Percentiles rank a stretch among this genome's conserved stretches.
These are phyloP conservation scores for Thinocorus orbignyianus DNA, from an alignment of 2,113 vertebrate genomes.

Conservation along the genomic window DNA sequence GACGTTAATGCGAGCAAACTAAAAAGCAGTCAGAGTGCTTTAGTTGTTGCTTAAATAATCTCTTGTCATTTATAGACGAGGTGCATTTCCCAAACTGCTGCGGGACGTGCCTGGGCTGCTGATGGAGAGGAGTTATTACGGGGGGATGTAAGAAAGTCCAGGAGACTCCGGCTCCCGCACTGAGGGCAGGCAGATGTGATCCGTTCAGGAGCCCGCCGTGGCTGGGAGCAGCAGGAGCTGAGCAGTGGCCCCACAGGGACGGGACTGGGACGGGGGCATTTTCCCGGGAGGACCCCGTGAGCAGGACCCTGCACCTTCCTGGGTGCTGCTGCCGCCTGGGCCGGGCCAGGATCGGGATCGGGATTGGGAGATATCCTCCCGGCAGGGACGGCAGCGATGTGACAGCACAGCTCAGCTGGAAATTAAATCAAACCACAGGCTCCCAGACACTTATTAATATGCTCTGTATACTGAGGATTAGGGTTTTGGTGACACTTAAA, in stretches of 20 bases:
- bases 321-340: accelerated
- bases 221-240: neutral
- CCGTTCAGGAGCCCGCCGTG: too few species aligned
- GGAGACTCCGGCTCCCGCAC: neutral
- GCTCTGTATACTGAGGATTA: conserved; percentile 47
- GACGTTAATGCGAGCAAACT: neutral
- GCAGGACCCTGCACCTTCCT: accelerated
- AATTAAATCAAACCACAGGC: conserved; percentile 43
- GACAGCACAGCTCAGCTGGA: conserved; percentile 29
- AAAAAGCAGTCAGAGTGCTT: conserved; percentile 16
- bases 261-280: accelerated
- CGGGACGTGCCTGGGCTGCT: neutral
- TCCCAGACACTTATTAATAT: conserved; percentile 40
- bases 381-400: neutral
- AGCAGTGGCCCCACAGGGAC: neutral
- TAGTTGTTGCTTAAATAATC: conserved; percentile 15
- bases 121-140: neutral
- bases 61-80: conserved; percentile 40
- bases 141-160: accelerated
- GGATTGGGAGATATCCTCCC: neutral
- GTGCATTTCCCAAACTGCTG: neutral
- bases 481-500: conserved; percentile 62
- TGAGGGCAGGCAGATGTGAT: too few species aligned
- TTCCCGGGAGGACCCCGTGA: neutral
- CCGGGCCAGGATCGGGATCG: too few species aligned